Percentiles rank a stretch among this genome's conserved stretches.
phyloP scores from a whole-genome alignment of 2,797 vertebrate species.

The Prunella strophiata region DNA sequence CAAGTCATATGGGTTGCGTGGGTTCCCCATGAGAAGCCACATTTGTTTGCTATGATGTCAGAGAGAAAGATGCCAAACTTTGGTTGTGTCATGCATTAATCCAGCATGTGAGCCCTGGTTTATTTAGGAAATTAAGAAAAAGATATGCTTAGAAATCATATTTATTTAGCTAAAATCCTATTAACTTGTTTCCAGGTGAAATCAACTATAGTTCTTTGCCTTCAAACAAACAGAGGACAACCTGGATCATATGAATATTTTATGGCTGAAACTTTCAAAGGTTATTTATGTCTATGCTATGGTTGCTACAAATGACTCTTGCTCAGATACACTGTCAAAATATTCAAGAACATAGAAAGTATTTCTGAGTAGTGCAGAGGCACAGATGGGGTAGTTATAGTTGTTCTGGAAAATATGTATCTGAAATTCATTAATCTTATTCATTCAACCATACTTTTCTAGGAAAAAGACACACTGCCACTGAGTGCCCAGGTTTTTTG shows the following conservation, averaged over 20 bases:
- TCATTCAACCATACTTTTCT: neutral
- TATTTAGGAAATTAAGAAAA: neutral
- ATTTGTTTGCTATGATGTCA: neutral
- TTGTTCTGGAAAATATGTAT: constrained; percentile 14
- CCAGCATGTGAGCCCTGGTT: neutral
- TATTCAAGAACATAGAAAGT: neutral
- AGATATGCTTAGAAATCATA: neutral
- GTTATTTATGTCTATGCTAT: neutral
- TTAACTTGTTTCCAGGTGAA: neutral
- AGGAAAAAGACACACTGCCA: neutral
- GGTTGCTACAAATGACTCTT: neutral
- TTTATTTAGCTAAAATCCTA: neutral
- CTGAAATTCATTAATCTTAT: neutral
- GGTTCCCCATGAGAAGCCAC: neutral
- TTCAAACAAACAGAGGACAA: neutral
- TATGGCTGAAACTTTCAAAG: neutral
- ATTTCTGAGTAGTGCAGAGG: neutral
- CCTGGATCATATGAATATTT: neutral
- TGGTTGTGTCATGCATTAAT: neutral
- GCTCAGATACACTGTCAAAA: neutral
- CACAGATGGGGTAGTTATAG: neutral
- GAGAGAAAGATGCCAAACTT: neutral
- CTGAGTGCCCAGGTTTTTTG: neutral
- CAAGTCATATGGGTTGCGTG: neutral
- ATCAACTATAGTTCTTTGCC: neutral